Percentiles rank a stretch among this genome's conserved stretches.
Evolutionary conservation across 2,113 vertebrate genomes (phyloP).

Genomic region (Trematomus loennbergii): DNA sequence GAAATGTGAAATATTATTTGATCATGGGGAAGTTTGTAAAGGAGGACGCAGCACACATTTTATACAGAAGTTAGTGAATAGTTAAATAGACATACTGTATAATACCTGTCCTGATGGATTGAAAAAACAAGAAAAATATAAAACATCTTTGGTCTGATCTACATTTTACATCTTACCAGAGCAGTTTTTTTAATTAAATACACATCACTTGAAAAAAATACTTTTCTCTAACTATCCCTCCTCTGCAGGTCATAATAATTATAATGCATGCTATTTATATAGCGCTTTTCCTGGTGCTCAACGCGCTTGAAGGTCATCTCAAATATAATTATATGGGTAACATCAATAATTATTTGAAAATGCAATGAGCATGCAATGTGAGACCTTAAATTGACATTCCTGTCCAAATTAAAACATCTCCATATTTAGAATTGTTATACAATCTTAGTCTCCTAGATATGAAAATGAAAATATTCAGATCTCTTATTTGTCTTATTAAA

Average conservation of each 20-base stretch:
- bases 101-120: neutral
- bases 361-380: neutral
- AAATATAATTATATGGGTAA: too few relatives aligned
- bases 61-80: neutral
- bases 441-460: too few relatives aligned
- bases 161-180: neutral
- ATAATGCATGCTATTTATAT: too few relatives aligned
- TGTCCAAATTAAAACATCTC: neutral
- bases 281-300: too few relatives aligned
- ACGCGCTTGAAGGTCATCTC: neutral
- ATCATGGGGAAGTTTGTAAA: constrained; percentile 10
- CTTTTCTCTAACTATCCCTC: too few relatives aligned
- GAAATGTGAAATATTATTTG: neutral
- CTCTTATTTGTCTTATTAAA: neutral
- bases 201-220: neutral
- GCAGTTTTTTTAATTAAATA: neutral
- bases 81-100: neutral
- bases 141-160: neutral
- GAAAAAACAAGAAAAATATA: neutral
- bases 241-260: neutral
- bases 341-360: neutral
- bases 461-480: too few relatives aligned
- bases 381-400: too few relatives aligned
- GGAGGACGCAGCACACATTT: constrained; percentile 2
- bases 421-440: neutral